Evolutionary conservation across 2,113 vertebrate genomes (phyloP).

Genomic region (Benitochromis conjunctus): DNA sequence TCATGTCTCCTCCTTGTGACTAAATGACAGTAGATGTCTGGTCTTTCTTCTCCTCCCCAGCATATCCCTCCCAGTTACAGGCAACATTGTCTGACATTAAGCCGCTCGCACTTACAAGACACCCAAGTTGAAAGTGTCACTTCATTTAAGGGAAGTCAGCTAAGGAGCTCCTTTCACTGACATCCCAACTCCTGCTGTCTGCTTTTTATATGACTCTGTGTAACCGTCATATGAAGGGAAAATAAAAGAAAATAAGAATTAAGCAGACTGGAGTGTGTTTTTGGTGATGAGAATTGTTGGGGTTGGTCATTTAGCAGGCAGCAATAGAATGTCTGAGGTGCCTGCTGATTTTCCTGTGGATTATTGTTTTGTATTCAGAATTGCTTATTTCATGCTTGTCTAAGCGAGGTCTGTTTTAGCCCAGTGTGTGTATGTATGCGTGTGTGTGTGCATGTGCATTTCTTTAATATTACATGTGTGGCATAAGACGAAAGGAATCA

Average conservation of each 20-base stretch:
- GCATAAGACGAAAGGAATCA: slow-evolving; percentile 32
- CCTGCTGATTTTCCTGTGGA: neutral
- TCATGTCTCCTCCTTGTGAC: slow-evolving; percentile 10
- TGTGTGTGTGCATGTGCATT: slow-evolving; percentile 23
- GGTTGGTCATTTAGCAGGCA: neutral
- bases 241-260: neutral
- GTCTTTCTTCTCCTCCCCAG: slow-evolving; percentile 14
- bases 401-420: slow-evolving; percentile 20
- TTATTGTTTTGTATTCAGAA: slow-evolving; percentile 32
- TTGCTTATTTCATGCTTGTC: slow-evolving; percentile 45
- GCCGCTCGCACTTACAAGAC: slow-evolving; percentile 8
- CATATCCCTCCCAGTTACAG: slow-evolving; percentile 1
- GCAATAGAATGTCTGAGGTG: neutral
- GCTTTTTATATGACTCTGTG: neutral
- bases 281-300: neutral
- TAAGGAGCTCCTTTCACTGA: neutral
- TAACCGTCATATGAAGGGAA: neutral
- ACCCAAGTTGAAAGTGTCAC: slow-evolving; percentile 43
- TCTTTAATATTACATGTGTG: slow-evolving; percentile 56
- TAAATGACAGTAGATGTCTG: slow-evolving; percentile 42
- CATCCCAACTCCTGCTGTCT: neutral
- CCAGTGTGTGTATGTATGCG: neutral
- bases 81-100: slow-evolving; percentile 56
- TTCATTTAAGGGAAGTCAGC: slow-evolving; percentile 26
- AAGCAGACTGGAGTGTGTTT: neutral